Evolutionary conservation across 2,888 invertebrate species (phyloP).

Genomic region (Charanyca ferruginea): DNA sequence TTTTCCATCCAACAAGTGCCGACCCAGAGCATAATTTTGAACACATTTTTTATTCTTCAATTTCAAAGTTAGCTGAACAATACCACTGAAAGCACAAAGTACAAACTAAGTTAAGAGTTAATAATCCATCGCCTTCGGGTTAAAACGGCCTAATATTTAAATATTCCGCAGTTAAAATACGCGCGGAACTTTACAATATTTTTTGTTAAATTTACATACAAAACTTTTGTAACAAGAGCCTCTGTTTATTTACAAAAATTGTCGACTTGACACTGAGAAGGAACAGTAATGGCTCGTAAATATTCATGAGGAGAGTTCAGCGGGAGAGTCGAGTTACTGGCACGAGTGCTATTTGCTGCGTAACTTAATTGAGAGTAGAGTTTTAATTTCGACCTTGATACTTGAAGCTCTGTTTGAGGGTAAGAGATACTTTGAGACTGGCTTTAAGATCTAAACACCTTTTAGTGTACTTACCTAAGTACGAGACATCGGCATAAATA

Average conservation of each 20-base stretch:
- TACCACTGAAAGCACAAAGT: constrained; percentile 45
- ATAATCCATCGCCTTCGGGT: constrained; percentile 50
- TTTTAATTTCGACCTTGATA: constrained; percentile 49
- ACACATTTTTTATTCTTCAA: constrained; percentile 12
- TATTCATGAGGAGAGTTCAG: constrained; percentile 60
- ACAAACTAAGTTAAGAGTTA: constrained; percentile 48
- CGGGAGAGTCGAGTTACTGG: constrained; percentile 56
- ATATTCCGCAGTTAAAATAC: constrained; percentile 40
- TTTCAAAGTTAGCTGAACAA: constrained; percentile 42
- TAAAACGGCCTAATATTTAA: constrained; percentile 43
- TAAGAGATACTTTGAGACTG: background rate
- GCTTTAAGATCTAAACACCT: background rate
- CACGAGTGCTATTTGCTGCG: constrained; percentile 47
- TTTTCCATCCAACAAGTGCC: background rate
- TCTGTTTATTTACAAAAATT: constrained; percentile 58
- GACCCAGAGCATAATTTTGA: background rate
- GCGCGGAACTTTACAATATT: constrained; percentile 31
- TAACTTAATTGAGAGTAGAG: constrained; percentile 46
- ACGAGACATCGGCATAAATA: background rate
- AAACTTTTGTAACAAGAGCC: constrained; percentile 47
- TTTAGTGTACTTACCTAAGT: background rate
- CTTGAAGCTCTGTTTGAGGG: constrained; percentile 1
- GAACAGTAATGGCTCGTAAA: constrained; percentile 63
- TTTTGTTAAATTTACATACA: constrained; percentile 41
- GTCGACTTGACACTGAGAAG: constrained; percentile 59